A percentile compares a stretch with the other conserved stretches of the same genome.
Conservation (phyloP, 2,888 invertebrate species). For the Conomelus anceps region DNA sequence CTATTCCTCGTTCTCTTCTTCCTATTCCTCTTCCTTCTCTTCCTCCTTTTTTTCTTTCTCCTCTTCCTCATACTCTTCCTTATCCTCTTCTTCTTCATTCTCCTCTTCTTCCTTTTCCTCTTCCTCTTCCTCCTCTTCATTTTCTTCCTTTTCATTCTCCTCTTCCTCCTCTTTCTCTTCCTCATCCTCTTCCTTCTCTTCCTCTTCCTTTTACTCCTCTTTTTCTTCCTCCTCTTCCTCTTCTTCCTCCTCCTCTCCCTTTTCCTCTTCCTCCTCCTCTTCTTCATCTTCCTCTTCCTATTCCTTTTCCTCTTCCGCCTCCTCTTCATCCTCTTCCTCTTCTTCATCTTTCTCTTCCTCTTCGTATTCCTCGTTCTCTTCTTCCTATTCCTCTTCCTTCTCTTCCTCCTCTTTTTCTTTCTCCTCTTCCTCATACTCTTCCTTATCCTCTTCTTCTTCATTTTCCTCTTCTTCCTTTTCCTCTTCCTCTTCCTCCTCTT, state of each 20-base stretch:
- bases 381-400: background rate
- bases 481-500: background rate
- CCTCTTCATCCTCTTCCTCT: background rate
- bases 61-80: background rate
- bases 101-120: background rate
- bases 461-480: background rate
- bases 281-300: background rate
- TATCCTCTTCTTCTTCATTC: background rate
- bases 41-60: background rate
- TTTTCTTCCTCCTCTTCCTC: background rate
- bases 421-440: background rate
- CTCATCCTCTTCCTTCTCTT: background rate
- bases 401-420: background rate
- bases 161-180: background rate
- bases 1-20: background rate
- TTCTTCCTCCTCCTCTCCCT: background rate
- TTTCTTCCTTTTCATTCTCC: background rate
- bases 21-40: background rate
- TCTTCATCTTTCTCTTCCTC: background rate
- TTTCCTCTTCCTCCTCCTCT: background rate
- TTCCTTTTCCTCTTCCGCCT: background rate
- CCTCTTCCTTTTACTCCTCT: background rate
- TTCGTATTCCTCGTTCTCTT: too few species aligned
- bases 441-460: background rate
- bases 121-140: background rate